Conservation (phyloP, 2,888 invertebrate genomes). For the Alcis repandata region DNA sequence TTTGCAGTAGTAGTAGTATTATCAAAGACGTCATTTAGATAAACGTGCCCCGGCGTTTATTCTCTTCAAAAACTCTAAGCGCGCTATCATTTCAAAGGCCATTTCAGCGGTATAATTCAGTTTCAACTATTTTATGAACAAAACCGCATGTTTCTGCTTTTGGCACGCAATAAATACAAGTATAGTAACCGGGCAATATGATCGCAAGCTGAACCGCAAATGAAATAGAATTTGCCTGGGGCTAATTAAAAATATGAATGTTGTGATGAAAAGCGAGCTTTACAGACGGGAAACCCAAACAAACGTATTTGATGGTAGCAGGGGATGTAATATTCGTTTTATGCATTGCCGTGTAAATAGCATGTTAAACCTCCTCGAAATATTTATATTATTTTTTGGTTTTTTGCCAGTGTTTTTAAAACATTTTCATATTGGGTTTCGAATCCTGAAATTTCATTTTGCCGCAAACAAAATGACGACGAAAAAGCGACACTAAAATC, state of each 20-base stretch:
- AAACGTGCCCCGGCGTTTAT: background rate
- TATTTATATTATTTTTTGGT: background rate
- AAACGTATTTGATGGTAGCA: slow-evolving; percentile 46
- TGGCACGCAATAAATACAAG: slow-evolving; percentile 72
- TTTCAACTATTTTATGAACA: slow-evolving; percentile 59
- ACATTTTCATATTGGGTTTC: background rate
- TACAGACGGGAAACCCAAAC: slow-evolving; percentile 55
- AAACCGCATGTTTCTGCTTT: slow-evolving; percentile 75
- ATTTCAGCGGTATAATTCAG: slow-evolving; percentile 65
- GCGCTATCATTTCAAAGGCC: slow-evolving; percentile 65
- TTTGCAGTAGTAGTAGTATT: too few relatives aligned
- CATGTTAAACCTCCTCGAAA: slow-evolving; percentile 7
- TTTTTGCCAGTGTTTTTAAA: background rate
- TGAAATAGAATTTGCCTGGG: slow-evolving; percentile 76
- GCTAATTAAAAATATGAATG: slow-evolving; percentile 75
- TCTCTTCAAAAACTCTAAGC: slow-evolving; percentile 47
- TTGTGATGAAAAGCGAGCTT: slow-evolving; percentile 59
- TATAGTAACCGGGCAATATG: slow-evolving; percentile 44
- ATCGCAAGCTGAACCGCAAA: slow-evolving; percentile 69
- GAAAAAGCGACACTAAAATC: background rate
- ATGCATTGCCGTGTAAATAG: slow-evolving; percentile 14
- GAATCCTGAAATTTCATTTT: background rate
- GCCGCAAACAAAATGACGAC: background rate
- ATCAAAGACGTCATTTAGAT: too few relatives aligned
- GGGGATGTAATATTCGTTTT: slow-evolving; percentile 45